Conservation (phyloP, 2,888 invertebrate species). For the Phalera bucephala region DNA sequence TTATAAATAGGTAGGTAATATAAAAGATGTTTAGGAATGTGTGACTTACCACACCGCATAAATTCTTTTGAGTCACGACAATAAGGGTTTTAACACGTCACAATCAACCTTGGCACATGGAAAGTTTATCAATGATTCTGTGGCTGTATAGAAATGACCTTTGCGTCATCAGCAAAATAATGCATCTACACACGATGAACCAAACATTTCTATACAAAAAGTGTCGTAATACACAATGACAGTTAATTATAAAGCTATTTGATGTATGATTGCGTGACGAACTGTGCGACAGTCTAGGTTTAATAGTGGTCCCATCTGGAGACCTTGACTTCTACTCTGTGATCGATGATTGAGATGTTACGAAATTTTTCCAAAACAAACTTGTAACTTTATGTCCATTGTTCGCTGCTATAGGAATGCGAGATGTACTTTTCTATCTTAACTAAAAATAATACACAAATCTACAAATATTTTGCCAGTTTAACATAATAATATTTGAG, state of each 20-base stretch:
- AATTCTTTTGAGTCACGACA: constrained; percentile 7
- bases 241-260: constrained; percentile 61
- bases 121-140: constrained; percentile 32
- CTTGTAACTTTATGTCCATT: too few relatives aligned
- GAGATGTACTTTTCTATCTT: too few relatives aligned
- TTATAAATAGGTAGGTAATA: too few relatives aligned
- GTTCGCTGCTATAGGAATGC: too few relatives aligned
- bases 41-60: constrained; percentile 5
- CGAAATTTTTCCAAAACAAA: constrained; percentile 3
- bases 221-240: constrained; percentile 49
- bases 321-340: constrained; percentile 45
- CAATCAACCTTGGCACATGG: constrained; percentile 32
- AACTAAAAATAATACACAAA: too few relatives aligned
- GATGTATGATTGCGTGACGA: constrained; percentile 47
- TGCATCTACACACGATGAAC: constrained; percentile 3
- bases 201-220: constrained; percentile 4
- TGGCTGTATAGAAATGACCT: constrained; percentile 19
- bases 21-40: too few relatives aligned
- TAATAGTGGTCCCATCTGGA: constrained; percentile 33
- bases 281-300: constrained; percentile 40
- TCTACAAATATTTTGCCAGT: too few relatives aligned
- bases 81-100: constrained; percentile 4
- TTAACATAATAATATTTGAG: too few relatives aligned
- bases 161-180: constrained; percentile 17
- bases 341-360: neutral